Conservation (phyloP, 2,888 invertebrate genomes). For the Drosophila ochracea region DNA sequence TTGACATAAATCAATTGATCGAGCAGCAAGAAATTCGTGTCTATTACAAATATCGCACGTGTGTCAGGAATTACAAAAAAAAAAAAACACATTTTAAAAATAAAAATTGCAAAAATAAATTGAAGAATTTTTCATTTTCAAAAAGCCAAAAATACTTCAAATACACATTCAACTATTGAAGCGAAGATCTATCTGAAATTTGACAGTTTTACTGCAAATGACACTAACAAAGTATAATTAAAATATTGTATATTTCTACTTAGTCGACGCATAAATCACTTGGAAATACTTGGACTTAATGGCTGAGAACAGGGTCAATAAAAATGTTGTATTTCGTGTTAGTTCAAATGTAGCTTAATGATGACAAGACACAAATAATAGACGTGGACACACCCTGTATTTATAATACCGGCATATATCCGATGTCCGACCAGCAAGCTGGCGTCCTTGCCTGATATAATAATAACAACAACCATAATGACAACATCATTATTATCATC, state of each 20-base stretch:
- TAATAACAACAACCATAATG: constrained; percentile 31
- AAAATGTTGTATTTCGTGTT: not conserved
- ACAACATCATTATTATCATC: constrained; percentile 22
- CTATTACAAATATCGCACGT: not conserved
- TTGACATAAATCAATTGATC: constrained; percentile 18
- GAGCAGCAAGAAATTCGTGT: not conserved
- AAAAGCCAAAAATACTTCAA: not conserved
- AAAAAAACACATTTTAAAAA: not conserved
- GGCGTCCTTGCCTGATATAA: constrained; percentile 62
- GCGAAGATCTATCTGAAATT: not conserved
- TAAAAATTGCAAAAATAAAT: not conserved
- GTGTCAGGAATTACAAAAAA: not conserved
- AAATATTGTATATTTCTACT: not conserved
- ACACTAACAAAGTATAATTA: not conserved
- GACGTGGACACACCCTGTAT: constrained; percentile 48
- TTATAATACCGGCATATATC: constrained; percentile 10
- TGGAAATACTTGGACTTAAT: not conserved
- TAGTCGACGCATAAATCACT: not conserved
- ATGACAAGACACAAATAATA: not conserved
- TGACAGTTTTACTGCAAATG: not conserved
- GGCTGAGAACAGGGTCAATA: not conserved
- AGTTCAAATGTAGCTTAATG: not conserved
- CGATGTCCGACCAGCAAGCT: constrained; percentile 38
- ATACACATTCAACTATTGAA: not conserved
- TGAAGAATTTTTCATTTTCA: not conserved